These are phyloP conservation scores for Iselma pallidipennis DNA, from an alignment of 2,888 invertebrate species.

Conservation along the genomic window DNA sequence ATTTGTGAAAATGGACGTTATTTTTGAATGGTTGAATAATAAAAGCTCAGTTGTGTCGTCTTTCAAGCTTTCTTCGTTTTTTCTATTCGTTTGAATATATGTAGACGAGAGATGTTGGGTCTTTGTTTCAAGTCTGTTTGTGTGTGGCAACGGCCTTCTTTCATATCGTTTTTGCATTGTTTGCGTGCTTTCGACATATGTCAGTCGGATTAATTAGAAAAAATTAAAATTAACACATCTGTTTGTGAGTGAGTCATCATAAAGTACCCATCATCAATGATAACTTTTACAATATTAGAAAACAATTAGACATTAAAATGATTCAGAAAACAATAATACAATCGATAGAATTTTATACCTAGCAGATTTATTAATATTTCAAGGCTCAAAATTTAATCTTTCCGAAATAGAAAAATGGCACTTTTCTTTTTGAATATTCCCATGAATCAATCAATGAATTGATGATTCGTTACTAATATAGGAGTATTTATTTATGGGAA, in stretches of 20 bases:
- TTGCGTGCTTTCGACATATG: constrained; percentile 7
- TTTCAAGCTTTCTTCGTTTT: background rate
- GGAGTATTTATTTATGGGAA: no score
- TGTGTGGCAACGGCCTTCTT: constrained; percentile 6
- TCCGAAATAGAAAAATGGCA: no score
- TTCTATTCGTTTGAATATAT: background rate
- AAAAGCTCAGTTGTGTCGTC: no score
- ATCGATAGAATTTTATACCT: no score
- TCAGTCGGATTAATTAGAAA: constrained; percentile 3
- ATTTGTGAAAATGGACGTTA: no score
- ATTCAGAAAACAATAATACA: background rate
- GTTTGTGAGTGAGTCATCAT: background rate
- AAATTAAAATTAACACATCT: background rate
- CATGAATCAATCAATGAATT: no score
- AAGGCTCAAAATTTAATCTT: no score
- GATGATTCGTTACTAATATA: no score
- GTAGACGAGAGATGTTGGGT: background rate
- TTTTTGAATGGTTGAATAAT: no score
- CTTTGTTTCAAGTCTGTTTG: constrained; percentile 1
- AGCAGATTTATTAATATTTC: no score
- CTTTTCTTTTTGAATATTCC: no score
- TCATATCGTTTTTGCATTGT: constrained; percentile 7
- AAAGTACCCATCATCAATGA: background rate
- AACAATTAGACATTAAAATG: background rate
- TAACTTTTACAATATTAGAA: background rate